A percentile compares a stretch with the other conserved stretches of the same genome.
Conservation (phyloP, 2,888 invertebrate species). For the Pogonocherus hispidulus region DNA sequence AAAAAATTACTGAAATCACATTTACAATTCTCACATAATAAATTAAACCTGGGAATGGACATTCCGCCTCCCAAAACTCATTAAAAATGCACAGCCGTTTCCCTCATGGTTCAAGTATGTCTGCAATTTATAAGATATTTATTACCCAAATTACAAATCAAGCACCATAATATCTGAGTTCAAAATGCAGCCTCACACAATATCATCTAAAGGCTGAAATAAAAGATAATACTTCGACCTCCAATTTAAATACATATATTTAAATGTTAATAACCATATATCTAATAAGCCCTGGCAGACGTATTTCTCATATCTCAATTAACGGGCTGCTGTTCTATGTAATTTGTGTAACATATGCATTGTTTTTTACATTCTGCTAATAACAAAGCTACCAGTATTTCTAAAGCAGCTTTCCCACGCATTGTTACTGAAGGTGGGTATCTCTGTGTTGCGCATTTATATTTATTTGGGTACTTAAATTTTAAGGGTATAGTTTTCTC, state of each 20-base stretch:
- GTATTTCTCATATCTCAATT: constrained; percentile 6
- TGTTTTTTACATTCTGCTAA: not conserved
- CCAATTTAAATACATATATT: not conserved
- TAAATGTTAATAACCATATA: constrained; percentile 7
- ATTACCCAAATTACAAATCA: not conserved
- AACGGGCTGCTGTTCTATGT: not conserved
- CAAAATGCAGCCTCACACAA: not conserved
- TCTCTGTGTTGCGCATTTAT: too few species aligned
- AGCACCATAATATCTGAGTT: too few species aligned
- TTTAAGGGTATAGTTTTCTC: too few species aligned
- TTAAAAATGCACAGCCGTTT: too few species aligned
- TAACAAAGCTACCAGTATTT: not conserved
- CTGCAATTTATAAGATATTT: not conserved
- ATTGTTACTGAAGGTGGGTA: not conserved
- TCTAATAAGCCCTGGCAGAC: not conserved
- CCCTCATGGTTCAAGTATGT: not conserved
- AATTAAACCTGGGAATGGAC: too few species aligned
- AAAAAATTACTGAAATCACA: too few species aligned
- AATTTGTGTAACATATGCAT: constrained; percentile 10
- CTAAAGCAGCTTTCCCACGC: not conserved
- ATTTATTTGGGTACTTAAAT: too few species aligned
- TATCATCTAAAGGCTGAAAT: not conserved
- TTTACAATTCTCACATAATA: too few species aligned
- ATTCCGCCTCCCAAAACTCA: too few species aligned
- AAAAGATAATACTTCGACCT: constrained; percentile 1